Evolutionary conservation across 2,888 invertebrate genomes (phyloP), one percentile per base, ranked within the genome.

Genomic region (Drosophila pseudotalamancana): DNA sequence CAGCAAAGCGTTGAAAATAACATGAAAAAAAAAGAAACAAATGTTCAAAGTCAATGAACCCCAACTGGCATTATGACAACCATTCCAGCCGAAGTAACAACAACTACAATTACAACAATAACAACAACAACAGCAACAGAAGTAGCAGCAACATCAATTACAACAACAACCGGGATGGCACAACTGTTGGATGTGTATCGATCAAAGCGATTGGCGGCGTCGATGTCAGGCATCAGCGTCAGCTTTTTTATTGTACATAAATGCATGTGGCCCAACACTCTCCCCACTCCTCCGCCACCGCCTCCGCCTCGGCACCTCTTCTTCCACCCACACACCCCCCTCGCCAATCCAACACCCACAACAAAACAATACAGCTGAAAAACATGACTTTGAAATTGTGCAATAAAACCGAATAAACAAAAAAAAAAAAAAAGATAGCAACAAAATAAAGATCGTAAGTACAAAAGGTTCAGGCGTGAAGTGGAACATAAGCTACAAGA

Each of bases 1-100:
- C 39, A 42, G 46, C 42, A 50, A 51, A 51, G 34, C 55, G 49
- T 43, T 72, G 48, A 19, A 56, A 71, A 68, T 49, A 72, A 77
- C 53, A 64, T 53, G 46, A 62, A 72, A 67, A 43, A 60, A 66
- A 43, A 62, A 72, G 65, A 43, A 60, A 66, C 64, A 67, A 76
- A 66, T 63, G 62, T 12, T 40, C 37, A 49, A 65, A 81, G 82
- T 82, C 79, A 85, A 82, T 81, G 86, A 87, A 87, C 85, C 64
- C 42, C 32, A 59, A 64, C 60, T 56, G 62, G 61, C 57, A 60
- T 50, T 56, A 55, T 18, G 66, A 9, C 37, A 48, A 43, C 46
- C 53, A 39, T 37, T 57, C 29, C 12, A 60, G 11, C 34, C 46
- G 8, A 9, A 59, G 19, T 14, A 25, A 14, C 19, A 43, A 32